Evolutionary conservation across 2,888 invertebrate genomes (phyloP).

Genomic region (Pachliopta kotzebuea): DNA sequence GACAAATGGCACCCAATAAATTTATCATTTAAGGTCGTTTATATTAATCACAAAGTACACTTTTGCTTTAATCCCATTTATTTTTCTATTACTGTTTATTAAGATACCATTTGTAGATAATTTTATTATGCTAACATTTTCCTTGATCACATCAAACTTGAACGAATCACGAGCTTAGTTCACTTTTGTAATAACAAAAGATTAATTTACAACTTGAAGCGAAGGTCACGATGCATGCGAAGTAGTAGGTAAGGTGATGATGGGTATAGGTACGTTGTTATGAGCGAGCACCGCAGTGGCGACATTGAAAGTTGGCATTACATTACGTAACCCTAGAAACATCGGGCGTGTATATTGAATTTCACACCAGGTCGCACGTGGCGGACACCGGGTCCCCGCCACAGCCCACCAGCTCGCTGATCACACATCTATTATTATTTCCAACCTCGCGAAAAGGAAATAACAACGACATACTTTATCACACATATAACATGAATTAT

Average conservation of each 20-base stretch:
- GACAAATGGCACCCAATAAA: conserved; percentile 1
- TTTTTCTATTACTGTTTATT: no score
- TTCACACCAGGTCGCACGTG: conserved; percentile 66
- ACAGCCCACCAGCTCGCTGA: conserved; percentile 23
- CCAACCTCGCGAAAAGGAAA: conserved; percentile 1
- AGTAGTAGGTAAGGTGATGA: conserved; percentile 6
- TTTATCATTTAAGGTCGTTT: conserved; percentile 3
- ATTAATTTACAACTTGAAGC: not conserved
- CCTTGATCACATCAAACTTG: not conserved
- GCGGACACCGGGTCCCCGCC: conserved; percentile 36
- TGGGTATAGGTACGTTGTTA: conserved; percentile 20
- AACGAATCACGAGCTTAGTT: not conserved
- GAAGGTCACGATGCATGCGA: conserved; percentile 3
- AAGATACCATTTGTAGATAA: no score
- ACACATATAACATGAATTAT: no score
- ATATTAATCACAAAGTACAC: not conserved
- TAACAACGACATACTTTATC: not conserved
- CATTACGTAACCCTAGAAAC: conserved; percentile 73
- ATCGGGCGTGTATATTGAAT: conserved; percentile 62
- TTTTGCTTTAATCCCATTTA: not conserved
- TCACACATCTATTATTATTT: conserved; percentile 20
- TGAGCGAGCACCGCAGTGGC: conserved; percentile 40
- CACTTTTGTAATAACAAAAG: not conserved
- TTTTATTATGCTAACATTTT: no score
- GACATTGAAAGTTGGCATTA: conserved; percentile 77